Percentiles rank a stretch among this genome's conserved stretches.
Conservation (phyloP, 1,140 invertebrate genomes). For the Rhopalosiphum padi region DNA sequence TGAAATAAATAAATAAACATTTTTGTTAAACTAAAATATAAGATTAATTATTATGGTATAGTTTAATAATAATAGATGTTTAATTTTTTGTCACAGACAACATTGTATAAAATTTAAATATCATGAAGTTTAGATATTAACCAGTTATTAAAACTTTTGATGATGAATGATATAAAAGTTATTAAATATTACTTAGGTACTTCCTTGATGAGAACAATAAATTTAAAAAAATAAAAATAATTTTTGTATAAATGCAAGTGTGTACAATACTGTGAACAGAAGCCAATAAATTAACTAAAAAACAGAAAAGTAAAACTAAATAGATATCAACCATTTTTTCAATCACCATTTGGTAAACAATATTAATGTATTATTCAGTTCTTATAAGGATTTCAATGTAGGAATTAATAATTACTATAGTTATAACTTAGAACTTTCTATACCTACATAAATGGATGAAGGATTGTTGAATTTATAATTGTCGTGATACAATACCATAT, state of each 20-base stretch:
- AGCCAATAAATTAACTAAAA: not conserved
- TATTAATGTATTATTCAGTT: not conserved
- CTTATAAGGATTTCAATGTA: not conserved
- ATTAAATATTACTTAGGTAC: not conserved
- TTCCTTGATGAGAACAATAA: not conserved
- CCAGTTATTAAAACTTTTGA: too few relatives aligned
- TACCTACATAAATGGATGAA: not conserved
- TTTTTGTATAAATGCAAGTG: not conserved
- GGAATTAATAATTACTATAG: not conserved
- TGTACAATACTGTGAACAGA: not conserved
- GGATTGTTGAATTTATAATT: not conserved
- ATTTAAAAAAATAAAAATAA: not conserved
- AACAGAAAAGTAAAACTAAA: not conserved
- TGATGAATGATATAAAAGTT: not conserved
- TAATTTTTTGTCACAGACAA: not conserved
- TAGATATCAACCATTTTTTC: not conserved
- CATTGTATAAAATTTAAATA: not conserved
- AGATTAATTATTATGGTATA: too few relatives aligned
- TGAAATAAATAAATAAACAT: too few relatives aligned
- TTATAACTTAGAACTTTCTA: not conserved
- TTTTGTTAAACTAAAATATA: not conserved
- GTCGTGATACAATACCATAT: constrained; percentile 33
- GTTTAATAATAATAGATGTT: not conserved
- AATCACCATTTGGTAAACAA: not conserved
- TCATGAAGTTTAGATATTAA: not conserved